Evolutionary conservation across 2,113 vertebrate genomes (phyloP), one percentile per base, ranked within the genome.

Genomic region (Corythoichthys haematopterus): DNA sequence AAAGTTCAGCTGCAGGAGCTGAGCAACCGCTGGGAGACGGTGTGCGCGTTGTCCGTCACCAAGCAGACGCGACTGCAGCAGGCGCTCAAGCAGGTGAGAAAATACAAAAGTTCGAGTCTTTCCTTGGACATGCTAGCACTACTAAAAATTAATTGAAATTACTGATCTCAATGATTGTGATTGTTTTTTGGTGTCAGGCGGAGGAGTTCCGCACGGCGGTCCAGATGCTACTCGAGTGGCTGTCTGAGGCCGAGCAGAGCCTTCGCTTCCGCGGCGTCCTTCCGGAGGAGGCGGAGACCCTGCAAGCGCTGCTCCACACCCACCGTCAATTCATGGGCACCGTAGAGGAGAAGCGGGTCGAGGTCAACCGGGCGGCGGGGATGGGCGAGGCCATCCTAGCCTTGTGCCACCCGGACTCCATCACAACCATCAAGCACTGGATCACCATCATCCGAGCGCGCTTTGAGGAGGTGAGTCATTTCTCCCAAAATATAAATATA

Each of bases 371-470:
- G 1, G 94, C 96, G 0, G 95, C 96, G 6, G 90, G 89, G 3
- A 95, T 98, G 96, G 97, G 97, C 2, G 97, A 99, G 76, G 89
- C 81, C 71, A 98, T 99, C 84, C 89, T 99, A 69, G 90, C 93
- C 0, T 84, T 93, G 60, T 98, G 97, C 78, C 97, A 99, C 68
- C 94, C 95, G 0, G 97, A 99, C 83, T 98, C 94, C 86, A 94
- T 99, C 90, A 99, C 96, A 77, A 99, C 96, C 52, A 94, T 99
- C 88, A 99, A 99, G 70, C 97, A 99, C 93, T 99, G 97, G 97
- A 96, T 98, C 92, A 99, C 97, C 81, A 99, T 99, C 90, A 98
- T 99, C 88, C 86, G 97, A 2, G 97, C 97, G 5, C 93, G 97
- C 68, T 99, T 98, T 0, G 97, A 99, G 84, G 97, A 99, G 93